These are phyloP conservation scores for Dicyrtomina minuta DNA, from an alignment of 2,888 invertebrate genomes.

Conservation along the genomic window DNA sequence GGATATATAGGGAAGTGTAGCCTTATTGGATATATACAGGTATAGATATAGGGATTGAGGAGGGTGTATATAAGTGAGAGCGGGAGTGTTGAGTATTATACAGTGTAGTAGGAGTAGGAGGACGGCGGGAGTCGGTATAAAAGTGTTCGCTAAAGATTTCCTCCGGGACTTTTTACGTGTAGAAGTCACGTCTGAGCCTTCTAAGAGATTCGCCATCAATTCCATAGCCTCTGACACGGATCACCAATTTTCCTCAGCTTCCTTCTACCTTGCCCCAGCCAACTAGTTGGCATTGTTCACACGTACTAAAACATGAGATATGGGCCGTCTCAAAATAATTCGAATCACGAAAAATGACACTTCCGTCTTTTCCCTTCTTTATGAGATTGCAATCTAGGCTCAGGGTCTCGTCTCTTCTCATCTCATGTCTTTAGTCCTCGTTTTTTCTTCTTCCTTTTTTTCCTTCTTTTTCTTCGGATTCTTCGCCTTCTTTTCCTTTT, in stretches of 20 bases:
- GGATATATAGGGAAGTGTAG: too few relatives aligned
- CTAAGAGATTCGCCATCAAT: conserved; percentile 53
- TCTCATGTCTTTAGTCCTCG: not conserved
- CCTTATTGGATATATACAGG: too few relatives aligned
- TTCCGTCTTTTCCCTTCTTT: conserved; percentile 37
- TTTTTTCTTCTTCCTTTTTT: too few relatives aligned
- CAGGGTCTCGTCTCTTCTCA: conserved; percentile 14
- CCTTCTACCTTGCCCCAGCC: conserved; percentile 22
- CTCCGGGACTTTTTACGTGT: conserved; percentile 52
- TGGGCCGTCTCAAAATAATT: conserved; percentile 54
- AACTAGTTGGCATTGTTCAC: conserved; percentile 53
- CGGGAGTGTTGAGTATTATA: not conserved
- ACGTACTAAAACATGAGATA: conserved; percentile 54
- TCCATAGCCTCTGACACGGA: conserved; percentile 52
- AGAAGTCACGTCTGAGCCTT: conserved; percentile 52
- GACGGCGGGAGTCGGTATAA: not conserved
- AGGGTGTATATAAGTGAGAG: conserved; percentile 14
- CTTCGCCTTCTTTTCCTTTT: too few relatives aligned
- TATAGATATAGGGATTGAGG: too few relatives aligned
- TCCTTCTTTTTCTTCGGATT: too few relatives aligned
- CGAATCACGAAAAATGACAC: conserved; percentile 54
- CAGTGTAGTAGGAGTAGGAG: conserved; percentile 8
- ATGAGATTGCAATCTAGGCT: conserved; percentile 34
- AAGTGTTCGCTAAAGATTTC: conserved; percentile 45
- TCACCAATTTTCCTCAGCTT: conserved; percentile 50